These are phyloP conservation scores for Pseudorasbora parva DNA, from an alignment of 2,113 vertebrate genomes.

Conservation along the genomic window DNA sequence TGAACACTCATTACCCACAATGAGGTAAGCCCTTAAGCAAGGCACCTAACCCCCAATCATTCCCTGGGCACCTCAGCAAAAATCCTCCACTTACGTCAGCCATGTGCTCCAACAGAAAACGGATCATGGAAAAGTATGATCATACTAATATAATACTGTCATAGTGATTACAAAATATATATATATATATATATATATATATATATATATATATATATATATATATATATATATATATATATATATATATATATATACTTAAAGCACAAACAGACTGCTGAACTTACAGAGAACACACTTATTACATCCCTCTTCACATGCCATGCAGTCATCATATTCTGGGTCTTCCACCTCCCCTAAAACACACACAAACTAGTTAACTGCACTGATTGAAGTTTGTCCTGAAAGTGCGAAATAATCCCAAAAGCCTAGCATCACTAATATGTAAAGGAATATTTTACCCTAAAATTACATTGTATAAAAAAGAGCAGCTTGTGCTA, in stretches of 20 bases:
- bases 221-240: too few species aligned
- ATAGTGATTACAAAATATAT: too few species aligned
- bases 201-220: too few species aligned
- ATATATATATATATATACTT: too few species aligned
- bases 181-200: too few species aligned
- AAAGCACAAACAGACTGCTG: too few species aligned
- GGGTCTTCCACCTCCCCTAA: conserved; percentile 88
- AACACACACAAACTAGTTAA: neutral
- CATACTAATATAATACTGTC: neutral
- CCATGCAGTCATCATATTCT: conserved; percentile 82
- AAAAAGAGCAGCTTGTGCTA: neutral
- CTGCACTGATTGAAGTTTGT: neutral
- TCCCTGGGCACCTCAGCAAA: too few species aligned
- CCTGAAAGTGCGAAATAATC: neutral
- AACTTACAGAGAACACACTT: conserved; percentile 85
- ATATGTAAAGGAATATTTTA: neutral
- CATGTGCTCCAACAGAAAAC: neutral
- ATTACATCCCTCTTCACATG: conserved; percentile 88
- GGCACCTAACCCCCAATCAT: too few species aligned
- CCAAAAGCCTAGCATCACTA: neutral
- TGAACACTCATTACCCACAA: too few species aligned
- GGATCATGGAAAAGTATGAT: neutral
- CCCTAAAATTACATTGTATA: too few species aligned
- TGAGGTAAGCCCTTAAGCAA: too few species aligned
- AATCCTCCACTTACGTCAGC: neutral